Percentiles rank a stretch among this genome's conserved stretches.
Evolutionary conservation across 1,140 invertebrate species (phyloP).

Genomic region (Drosophila busckii): DNA sequence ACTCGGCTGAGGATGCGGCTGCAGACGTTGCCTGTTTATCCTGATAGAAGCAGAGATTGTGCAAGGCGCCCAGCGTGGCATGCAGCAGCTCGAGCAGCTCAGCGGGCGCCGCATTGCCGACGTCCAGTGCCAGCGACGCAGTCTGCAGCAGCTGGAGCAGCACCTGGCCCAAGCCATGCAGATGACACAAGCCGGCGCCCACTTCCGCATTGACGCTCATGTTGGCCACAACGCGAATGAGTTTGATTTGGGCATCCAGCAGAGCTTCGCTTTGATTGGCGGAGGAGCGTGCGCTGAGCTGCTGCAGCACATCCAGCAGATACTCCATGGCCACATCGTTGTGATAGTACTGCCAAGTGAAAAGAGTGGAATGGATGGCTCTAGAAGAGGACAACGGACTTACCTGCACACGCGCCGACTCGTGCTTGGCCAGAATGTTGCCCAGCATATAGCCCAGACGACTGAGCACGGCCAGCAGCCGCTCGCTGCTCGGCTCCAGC

Average conservation of each 20-base stretch:
- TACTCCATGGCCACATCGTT: conserved; percentile 79
- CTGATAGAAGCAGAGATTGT: conserved; percentile 78
- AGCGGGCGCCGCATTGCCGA: conserved; percentile 10
- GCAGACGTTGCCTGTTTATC: conserved; percentile 32
- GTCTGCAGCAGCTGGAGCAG: conserved; percentile 49
- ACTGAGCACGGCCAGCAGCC: conserved; percentile 82
- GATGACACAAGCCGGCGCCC: conserved; percentile 80
- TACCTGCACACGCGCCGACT: conserved; percentile 83
- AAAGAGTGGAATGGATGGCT: neutral
- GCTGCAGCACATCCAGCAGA: conserved; percentile 61
- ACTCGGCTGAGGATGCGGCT: neutral
- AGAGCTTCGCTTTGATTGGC: conserved; percentile 59
- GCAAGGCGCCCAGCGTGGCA: conserved; percentile 73
- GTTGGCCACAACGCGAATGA: conserved; percentile 86
- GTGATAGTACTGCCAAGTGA: conserved; percentile 59
- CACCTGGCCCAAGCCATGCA: conserved; percentile 64
- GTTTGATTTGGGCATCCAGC: conserved; percentile 79
- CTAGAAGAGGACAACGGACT: neutral
- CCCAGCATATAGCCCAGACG: conserved; percentile 88
- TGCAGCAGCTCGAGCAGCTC: conserved; percentile 71
- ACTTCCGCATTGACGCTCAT: conserved; percentile 86
- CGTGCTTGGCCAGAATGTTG: conserved; percentile 87
- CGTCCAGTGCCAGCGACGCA: neutral
- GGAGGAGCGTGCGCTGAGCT: conserved; percentile 45
- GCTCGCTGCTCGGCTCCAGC: conserved; percentile 63